Conservation (phyloP, 2,797 vertebrate species). For the Crenichthys baileyi region DNA sequence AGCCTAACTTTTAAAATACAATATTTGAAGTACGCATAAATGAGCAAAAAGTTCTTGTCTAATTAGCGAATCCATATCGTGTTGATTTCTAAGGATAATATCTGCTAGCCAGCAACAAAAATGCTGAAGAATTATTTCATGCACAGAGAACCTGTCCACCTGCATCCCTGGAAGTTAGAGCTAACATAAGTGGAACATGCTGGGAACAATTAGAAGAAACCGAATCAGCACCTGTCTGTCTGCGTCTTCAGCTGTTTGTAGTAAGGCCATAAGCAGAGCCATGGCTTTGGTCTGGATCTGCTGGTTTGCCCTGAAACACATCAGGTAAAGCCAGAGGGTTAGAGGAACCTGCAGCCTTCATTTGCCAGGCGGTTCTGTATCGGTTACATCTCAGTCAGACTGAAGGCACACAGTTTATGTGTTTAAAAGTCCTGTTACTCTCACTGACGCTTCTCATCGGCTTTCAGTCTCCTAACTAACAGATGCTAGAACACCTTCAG, state of each 20-base stretch:
- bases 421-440: slow-evolving; percentile 36
- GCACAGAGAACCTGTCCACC: too few species aligned
- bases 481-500: background rate
- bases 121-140: too few species aligned
- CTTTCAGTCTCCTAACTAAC: background rate
- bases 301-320: slow-evolving; percentile 84
- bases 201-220: background rate
- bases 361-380: background rate
- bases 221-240: slow-evolving; percentile 83
- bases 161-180: slow-evolving; percentile 57
- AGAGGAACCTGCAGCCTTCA: background rate
- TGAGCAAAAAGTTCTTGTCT: too few species aligned
- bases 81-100: too few species aligned
- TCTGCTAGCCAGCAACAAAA: too few species aligned
- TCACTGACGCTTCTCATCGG: too few species aligned
- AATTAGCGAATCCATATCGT: too few species aligned
- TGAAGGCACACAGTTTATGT: slow-evolving; percentile 13
- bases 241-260: slow-evolving; percentile 84
- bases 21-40: too few species aligned
- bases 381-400: background rate
- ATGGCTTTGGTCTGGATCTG: slow-evolving; percentile 97
- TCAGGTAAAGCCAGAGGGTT: background rate
- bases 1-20: too few species aligned
- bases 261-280: slow-evolving; percentile 92
- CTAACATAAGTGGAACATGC: slow-evolving; percentile 78